Conservation (phyloP, 2,797 vertebrate species). For the Hephaestus fuliginosus region DNA sequence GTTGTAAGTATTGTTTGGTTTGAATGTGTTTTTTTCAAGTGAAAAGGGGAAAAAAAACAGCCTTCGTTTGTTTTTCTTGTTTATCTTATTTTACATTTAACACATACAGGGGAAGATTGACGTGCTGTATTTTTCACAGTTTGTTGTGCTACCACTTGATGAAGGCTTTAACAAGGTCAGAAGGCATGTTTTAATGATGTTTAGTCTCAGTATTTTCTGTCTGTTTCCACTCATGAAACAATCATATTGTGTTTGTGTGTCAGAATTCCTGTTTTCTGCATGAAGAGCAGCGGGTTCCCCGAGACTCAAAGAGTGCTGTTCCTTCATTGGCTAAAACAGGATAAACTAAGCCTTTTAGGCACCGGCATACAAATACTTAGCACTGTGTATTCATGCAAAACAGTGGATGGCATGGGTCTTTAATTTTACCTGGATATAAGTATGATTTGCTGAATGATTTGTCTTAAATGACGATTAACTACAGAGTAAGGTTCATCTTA, state of each 20-base stretch:
- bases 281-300: not conserved
- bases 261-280: conserved; percentile 9
- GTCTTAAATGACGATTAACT: not conserved
- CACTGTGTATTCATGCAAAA: not conserved
- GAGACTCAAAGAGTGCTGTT: not conserved
- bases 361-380: not conserved
- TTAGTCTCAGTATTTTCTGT: not conserved
- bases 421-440: not conserved
- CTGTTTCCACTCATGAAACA: not conserved
- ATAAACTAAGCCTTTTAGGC: not conserved
- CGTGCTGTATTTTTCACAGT: not conserved
- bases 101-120: not conserved
- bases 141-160: not conserved
- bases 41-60: not conserved
- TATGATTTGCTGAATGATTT: not conserved
- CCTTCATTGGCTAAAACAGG: conserved; percentile 1
- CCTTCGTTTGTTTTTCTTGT: not conserved
- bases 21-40: not conserved
- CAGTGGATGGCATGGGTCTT: not conserved
- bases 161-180: not conserved
- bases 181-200: not conserved
- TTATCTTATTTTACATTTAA: not conserved
- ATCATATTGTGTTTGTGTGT: not conserved
- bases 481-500: not conserved
- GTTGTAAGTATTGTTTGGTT: not conserved